Base-by-base conservation (phyloP, 2,888 invertebrate genomes). In the Lacanobia wlatinum region DNA sequence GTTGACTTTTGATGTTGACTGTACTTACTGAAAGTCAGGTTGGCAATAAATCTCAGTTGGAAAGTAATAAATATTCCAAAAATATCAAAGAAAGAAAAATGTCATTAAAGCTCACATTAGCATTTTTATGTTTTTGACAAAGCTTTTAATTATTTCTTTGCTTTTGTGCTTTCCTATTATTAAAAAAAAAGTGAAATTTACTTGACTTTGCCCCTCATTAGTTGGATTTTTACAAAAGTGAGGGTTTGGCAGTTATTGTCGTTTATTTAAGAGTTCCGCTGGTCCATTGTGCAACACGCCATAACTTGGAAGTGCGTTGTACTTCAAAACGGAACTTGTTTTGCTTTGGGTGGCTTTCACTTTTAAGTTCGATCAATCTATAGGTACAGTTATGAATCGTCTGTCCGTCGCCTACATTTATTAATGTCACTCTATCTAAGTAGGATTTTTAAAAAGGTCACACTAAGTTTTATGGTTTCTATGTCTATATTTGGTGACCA, bases 311-410 rank as follows among this genome's bases (percentile, higher is more conserved):
- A 63, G 63, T 38, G 48, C 62, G 66, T 46, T 48, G 71, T 61
- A 70, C 70, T 64, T 60, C 46, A 85, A 84, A 91, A 90, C 89
- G 90, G 84, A 88, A 91, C 91, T 76, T 88, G 90, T 84, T 87
- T 82, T 65, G 70, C 71, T 68, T 67, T 76, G 76, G 67, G 72
- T 72, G 68, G 74, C 90, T 91, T 91, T 91, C 91, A 89, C 91
- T 91, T 91, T 88, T 73, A 84, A 84, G 81, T 82, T 59, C 65
- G 56, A 79, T 82, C 80, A 74, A 76, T 82, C 70, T 62, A 43
- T 59, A 38, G 6, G 52, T 34, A 73, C 58, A 58, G 73, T 70
- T 73, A 82, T 28, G 23, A 64, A 68, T 78, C 53, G 60, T 38
- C 34, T 34, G 53, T 55, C 50, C 12, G 50, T 43, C 62, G 21